Evolutionary conservation across 2,888 invertebrate species (phyloP), one percentile per base, ranked within the genome.

Genomic region (Malachius bipustulatus): DNA sequence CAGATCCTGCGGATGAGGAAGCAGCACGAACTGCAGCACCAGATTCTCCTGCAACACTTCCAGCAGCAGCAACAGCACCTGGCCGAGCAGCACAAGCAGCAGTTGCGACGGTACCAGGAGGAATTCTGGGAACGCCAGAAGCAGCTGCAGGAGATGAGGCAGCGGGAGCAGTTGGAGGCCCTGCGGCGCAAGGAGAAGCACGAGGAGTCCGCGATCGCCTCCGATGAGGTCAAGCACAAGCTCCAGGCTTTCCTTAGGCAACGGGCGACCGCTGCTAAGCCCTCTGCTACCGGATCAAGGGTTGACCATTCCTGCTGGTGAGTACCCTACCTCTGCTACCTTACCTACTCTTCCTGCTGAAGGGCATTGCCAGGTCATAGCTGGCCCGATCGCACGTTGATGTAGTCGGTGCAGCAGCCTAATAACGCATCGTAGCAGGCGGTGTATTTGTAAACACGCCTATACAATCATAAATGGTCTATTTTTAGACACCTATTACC

Each of bases 201-300:
- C 58, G 90, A 91, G 62, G 89, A 90, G 67, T 91, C 91, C 66
- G 94, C 94, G 37, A 83, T 91, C 55, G 94, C 96, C 46, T 94
- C 93, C 46, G 82, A 87, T 13, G 93, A 93, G 66, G 96, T 96
- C 56, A 96, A 94, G 63, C 90, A 90, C 67, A 87, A 89, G 56
- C 70, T 94, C 51, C 90, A 90, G 74, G 89, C 82, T 42, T 63
- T 63, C 47, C 50, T 63, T 33, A 48, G 56, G 41, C 62, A 63
- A 45, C 51, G 62, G 39, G 58, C 61, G 36, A 60, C 60, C 38
- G 62, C 61, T 15, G 52, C 54, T 45, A n/a, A n/a, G n/a, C n/a
- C n/a, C n/a, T 57, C 60, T 34, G 51, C 48, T 41, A 58, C 59
- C 44, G 46, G 50, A 34, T 51, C 56, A 42, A 52, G 56, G 37